These are phyloP conservation scores for Salvelinus sp. DNA, from an alignment of 2,113 vertebrate genomes.

Conservation along the genomic window DNA sequence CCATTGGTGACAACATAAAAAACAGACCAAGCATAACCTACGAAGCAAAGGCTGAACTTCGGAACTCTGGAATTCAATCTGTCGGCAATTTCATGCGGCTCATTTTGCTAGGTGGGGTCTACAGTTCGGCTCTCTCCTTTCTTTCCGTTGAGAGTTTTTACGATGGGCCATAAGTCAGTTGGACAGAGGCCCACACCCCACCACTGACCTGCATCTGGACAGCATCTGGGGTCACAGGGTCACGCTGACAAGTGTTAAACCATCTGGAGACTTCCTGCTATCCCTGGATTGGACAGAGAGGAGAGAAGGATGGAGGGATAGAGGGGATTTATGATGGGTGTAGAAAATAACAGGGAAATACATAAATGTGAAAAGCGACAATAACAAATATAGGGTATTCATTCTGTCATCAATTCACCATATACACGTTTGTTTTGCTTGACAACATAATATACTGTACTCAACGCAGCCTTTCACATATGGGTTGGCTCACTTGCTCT, in stretches of 20 bases:
- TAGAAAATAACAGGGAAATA: not conserved
- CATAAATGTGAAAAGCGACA: too few species aligned
- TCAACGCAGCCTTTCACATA: too few species aligned
- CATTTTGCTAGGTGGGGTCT: constrained; percentile 50
- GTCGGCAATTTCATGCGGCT: constrained; percentile 36
- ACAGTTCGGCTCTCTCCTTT: constrained; percentile 41
- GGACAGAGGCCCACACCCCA: constrained; percentile 56
- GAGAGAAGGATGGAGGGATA: constrained; percentile 22
- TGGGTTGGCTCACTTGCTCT: too few species aligned
- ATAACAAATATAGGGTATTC: too few species aligned
- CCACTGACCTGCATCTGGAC: constrained; percentile 76
- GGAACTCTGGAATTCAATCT: constrained; percentile 43
- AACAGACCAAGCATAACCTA: constrained; percentile 29
- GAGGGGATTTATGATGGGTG: not conserved
- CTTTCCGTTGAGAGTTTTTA: constrained; percentile 50
- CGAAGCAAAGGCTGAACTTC: constrained; percentile 8
- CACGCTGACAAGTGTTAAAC: constrained; percentile 68
- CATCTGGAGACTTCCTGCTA: constrained; percentile 70
- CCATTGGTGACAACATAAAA: not conserved
- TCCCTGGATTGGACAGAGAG: constrained; percentile 41
- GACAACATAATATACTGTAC: too few species aligned
- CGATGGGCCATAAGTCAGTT: constrained; percentile 68
- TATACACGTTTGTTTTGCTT: too few species aligned
- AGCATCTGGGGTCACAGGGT: constrained; percentile 71
- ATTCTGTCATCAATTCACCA: too few species aligned